phyloP scores from a whole-genome alignment of 2,797 vertebrate genomes.

The Orestias chungarensis region DNA sequence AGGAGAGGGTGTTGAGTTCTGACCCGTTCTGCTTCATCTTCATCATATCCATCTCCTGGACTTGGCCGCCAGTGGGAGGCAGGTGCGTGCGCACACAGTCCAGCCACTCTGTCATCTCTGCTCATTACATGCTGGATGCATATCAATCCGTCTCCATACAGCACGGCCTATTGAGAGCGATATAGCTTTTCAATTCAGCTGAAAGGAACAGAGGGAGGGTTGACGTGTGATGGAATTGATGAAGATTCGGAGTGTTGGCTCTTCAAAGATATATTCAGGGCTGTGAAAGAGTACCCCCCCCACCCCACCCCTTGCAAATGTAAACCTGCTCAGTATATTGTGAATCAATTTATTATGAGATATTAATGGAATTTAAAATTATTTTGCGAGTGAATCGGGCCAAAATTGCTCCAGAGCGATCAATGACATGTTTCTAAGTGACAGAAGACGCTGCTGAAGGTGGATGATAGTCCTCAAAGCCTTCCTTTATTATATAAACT shows the following conservation, averaged over 20 bases:
- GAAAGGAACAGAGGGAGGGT: constrained; percentile 19
- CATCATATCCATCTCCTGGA: constrained; percentile 35
- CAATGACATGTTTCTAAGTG: too few species aligned
- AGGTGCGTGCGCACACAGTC: constrained; percentile 60
- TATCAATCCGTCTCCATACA: constrained; percentile 66
- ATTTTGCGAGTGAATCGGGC: too few species aligned
- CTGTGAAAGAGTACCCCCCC: too few species aligned
- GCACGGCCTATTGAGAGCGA: constrained; percentile 34
- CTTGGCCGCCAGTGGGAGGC: constrained; percentile 55
- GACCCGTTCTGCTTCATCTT: constrained; percentile 54
- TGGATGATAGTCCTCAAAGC: not conserved
- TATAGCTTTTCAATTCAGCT: constrained; percentile 60
- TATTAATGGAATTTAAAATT: too few species aligned
- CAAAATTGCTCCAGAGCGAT: too few species aligned
- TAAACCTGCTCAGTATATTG: not conserved
- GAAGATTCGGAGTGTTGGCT: constrained; percentile 22
- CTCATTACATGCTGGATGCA: constrained; percentile 71
- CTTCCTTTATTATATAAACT: not conserved
- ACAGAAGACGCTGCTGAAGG: too few species aligned
- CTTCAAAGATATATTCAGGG: not conserved
- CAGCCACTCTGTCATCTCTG: constrained; percentile 65
- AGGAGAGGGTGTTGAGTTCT: constrained; percentile 7
- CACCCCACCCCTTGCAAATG: too few species aligned
- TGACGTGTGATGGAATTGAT: constrained; percentile 48
- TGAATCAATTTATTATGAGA: too few species aligned